phyloP scores from a whole-genome alignment of 2,797 vertebrate species.

The Pseudochirops cupreus region DNA sequence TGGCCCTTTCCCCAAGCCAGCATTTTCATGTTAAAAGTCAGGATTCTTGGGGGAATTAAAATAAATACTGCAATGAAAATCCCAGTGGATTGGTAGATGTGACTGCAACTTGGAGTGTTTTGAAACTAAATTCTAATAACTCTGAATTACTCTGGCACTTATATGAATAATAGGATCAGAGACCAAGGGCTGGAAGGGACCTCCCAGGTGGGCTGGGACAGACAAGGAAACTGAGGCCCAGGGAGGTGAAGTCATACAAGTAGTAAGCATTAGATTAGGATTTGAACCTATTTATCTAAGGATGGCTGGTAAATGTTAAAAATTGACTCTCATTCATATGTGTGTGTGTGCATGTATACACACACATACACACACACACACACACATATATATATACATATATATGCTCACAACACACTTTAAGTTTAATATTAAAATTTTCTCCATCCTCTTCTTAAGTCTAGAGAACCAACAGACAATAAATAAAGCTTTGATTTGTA shows the following conservation, averaged over 20 bases:
- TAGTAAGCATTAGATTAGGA: neutral
- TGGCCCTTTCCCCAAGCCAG: conserved; percentile 54
- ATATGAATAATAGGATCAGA: neutral
- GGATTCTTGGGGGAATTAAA: conserved; percentile 21
- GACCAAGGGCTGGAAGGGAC: neutral
- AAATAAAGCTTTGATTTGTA: neutral
- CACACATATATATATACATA: neutral
- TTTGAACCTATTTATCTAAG: neutral
- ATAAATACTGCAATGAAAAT: conserved; percentile 31
- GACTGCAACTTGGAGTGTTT: conserved; percentile 17
- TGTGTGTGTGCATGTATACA: neutral
- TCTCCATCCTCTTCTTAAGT: neutral
- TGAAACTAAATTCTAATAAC: neutral
- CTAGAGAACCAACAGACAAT: neutral
- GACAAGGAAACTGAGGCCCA: neutral
- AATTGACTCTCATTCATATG: neutral
- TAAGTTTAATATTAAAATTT: neutral
- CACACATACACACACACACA: neutral
- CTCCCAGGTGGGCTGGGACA: neutral
- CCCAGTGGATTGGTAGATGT: neutral
- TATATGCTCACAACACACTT: neutral
- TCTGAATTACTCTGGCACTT: neutral
- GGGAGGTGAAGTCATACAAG: neutral
- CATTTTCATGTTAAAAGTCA: conserved; percentile 62
- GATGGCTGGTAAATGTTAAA: neutral